phyloP scores from a whole-genome alignment of 2,113 vertebrate genomes.

The Gasterosteus aculeatus region DNA sequence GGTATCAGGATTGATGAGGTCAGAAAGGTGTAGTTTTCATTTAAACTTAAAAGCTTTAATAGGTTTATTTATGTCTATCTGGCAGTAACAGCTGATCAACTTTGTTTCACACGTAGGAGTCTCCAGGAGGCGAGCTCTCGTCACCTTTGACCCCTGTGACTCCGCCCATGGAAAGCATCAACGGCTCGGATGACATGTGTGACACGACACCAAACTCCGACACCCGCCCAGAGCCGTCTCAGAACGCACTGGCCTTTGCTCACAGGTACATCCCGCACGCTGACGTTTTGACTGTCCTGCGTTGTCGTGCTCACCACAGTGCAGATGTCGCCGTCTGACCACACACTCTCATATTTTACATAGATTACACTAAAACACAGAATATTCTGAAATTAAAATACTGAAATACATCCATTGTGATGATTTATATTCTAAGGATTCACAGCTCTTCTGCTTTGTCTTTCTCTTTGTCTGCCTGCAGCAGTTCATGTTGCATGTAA shows the following conservation, averaged over 20 bases:
- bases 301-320: slow-evolving; percentile 4
- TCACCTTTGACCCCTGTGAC: slow-evolving; percentile 97
- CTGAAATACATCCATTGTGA: not conserved
- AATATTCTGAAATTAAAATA: not conserved
- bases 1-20: not conserved
- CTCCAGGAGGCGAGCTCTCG: slow-evolving; percentile 79
- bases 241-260: slow-evolving; percentile 93
- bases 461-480: slow-evolving; percentile 19
- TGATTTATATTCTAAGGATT: not conserved
- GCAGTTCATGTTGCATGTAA: slow-evolving; percentile 44
- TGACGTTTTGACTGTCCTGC: slow-evolving; percentile 23
- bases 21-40: not conserved
- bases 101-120: slow-evolving; percentile 75
- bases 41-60: not conserved
- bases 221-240: slow-evolving; percentile 89
- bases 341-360: not conserved
- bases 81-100: slow-evolving; percentile 3
- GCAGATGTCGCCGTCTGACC: slow-evolving; percentile 1
- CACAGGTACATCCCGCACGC: slow-evolving; percentile 88
- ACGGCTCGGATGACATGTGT: slow-evolving; percentile 92
- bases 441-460: not conserved
- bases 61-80: not conserved
- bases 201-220: slow-evolving; percentile 91
- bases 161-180: slow-evolving; percentile 89
- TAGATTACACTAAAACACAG: slow-evolving; percentile 68